A percentile compares a stretch with the other conserved stretches of the same genome.
Evolutionary conservation across 2,888 invertebrate species (phyloP).

Genomic region (Cenopis cana): DNA sequence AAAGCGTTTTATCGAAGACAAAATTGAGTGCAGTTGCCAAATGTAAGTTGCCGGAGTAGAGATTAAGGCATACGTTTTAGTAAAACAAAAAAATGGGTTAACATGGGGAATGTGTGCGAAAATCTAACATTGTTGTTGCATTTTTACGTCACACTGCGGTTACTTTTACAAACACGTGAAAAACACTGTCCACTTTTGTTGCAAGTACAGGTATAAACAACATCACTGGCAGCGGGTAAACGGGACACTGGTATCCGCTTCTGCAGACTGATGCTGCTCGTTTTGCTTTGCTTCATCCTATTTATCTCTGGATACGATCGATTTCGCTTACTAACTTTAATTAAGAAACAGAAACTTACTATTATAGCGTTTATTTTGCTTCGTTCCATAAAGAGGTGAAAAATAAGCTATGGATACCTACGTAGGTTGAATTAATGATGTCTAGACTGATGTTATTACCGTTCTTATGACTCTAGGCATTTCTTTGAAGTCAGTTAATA

Average conservation of each 20-base stretch:
- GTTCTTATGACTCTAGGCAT: too few species aligned
- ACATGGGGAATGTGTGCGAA: too few species aligned
- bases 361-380: background rate
- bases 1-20: background rate
- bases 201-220: background rate
- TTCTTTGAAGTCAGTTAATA: too few species aligned
- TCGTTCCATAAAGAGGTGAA: background rate
- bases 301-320: slow-evolving; percentile 19
- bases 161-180: background rate
- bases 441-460: too few species aligned
- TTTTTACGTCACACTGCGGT: background rate
- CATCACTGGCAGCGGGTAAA: slow-evolving; percentile 4
- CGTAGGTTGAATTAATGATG: too few species aligned
- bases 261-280: slow-evolving; percentile 31
- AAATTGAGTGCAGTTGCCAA: background rate
- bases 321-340: slow-evolving; percentile 24
- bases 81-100: too few species aligned
- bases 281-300: slow-evolving; percentile 28
- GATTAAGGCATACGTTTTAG: background rate
- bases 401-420: background rate
- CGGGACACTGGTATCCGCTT: slow-evolving; percentile 10
- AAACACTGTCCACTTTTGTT: background rate
- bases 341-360: background rate
- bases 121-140: background rate
- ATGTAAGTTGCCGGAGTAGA: background rate